phyloP scores from a whole-genome alignment of 2,888 invertebrate genomes.

The Calameuta filiformis region DNA sequence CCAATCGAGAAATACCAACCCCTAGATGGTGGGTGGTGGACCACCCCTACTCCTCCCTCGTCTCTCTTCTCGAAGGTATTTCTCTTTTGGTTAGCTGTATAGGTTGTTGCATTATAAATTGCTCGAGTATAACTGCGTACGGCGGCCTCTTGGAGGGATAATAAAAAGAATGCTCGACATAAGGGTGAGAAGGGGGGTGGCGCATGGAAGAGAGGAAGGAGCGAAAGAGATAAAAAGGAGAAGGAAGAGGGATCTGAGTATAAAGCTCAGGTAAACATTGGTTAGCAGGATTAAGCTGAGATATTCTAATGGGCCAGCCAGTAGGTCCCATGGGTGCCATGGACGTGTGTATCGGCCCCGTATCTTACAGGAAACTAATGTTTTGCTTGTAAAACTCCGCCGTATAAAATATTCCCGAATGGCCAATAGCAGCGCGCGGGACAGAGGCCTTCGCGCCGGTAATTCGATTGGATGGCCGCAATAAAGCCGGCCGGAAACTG shows the following conservation, averaged over 20 bases:
- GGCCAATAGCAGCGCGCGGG: constrained; percentile 37
- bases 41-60: neutral
- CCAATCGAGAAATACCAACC: constrained; percentile 24
- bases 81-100: constrained; percentile 10
- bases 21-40: neutral
- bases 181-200: neutral
- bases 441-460: constrained; percentile 1
- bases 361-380: constrained; percentile 56
- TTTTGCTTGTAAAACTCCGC: constrained; percentile 40
- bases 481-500: neutral
- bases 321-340: constrained; percentile 58
- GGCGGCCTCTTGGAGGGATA: constrained; percentile 9
- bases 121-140: constrained; percentile 19
- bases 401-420: constrained; percentile 48
- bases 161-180: constrained; percentile 16
- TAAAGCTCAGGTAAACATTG: constrained; percentile 52
- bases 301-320: constrained; percentile 60
- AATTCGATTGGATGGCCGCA: constrained; percentile 5
- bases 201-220: constrained; percentile 15
- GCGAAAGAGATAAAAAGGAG: constrained; percentile 19
- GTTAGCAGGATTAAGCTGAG: constrained; percentile 53
- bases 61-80: constrained; percentile 7
- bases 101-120: constrained; percentile 19
- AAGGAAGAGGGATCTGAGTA: constrained; percentile 16
- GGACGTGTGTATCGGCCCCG: constrained; percentile 30